Evolutionary conservation across 2,797 vertebrate species (phyloP), one percentile per base, ranked within the genome.

Genomic region (Enteromius viviparus): DNA sequence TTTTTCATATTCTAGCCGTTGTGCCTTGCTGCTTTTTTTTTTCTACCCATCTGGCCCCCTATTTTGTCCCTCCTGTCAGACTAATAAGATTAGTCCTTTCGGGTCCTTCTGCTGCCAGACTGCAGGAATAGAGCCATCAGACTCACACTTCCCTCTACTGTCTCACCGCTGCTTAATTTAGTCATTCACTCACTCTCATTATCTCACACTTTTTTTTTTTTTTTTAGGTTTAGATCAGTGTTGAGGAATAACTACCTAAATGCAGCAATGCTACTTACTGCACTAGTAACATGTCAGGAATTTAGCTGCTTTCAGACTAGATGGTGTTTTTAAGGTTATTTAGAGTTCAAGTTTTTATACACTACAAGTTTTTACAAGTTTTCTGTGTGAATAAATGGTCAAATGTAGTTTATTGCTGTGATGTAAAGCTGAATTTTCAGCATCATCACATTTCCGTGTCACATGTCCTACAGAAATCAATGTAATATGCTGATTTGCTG

Each of bases 71-170:
- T 87, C 90, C 92, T 87, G 83, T 93, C 89, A 87, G 78, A 19
- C 82, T 93, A 94, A 94, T 91, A 84, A 90, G 92, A 93, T 94
- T 93, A 92, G 85, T 84, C 90, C 81, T 86, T 70, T 85, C 70
- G 85, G 79, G 75, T 77, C 76, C 78, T 87, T 76, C 72, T 78
- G 81, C 82, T 81, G 92, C 86, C 83, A 85, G 75, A 72, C 37
- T 60, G 34, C 85, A 88, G 90, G 82, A 88, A 92, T 89, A 89
- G 89, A 87, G 78, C 55, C 55, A 71, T 82, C 82, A 85, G 71
- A 60, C 49, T 66, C 37, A 71, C 85, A 82, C 86, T 14, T 37
- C 53, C 45, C 49, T 71, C 23, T 42, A 47, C 37, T 65, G 37
- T 78, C 29, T 66, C 40, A 29, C n/a, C 37, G 8, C 45, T 64